Percentiles rank a stretch among this genome's conserved stretches.
Conservation (phyloP, 2,888 invertebrate genomes). For the Eristalis intricaria region DNA sequence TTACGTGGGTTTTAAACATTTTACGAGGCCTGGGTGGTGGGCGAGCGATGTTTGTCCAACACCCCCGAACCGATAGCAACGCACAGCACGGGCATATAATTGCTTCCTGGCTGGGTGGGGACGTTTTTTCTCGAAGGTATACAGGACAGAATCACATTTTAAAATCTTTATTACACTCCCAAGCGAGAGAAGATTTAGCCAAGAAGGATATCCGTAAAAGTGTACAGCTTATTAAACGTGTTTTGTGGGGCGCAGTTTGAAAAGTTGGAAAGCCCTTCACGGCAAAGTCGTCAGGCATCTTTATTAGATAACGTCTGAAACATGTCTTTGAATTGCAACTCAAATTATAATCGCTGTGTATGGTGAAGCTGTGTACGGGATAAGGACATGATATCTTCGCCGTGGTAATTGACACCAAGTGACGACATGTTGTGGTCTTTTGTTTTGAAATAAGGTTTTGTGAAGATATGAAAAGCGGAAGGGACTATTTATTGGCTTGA, state of each 20-base stretch:
- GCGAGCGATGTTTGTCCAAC: constrained; percentile 26
- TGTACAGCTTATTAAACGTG: constrained; percentile 3
- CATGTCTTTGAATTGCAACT: not conserved
- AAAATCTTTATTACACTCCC: constrained; percentile 31
- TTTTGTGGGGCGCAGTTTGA: not conserved
- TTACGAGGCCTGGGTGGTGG: constrained; percentile 25
- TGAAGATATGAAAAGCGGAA: too few relatives aligned
- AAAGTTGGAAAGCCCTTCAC: not conserved
- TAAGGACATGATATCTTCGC: not conserved
- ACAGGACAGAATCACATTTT: constrained; percentile 33
- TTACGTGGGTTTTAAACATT: constrained; percentile 61
- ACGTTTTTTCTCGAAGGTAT: not conserved
- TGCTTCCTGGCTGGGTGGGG: constrained; percentile 25
- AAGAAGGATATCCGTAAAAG: constrained; percentile 30
- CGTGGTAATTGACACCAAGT: not conserved
- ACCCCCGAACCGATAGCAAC: constrained; percentile 10
- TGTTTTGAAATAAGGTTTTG: not conserved
- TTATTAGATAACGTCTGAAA: not conserved
- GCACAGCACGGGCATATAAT: constrained; percentile 29
- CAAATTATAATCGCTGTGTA: not conserved
- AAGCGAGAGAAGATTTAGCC: constrained; percentile 23
- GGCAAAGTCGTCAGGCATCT: not conserved
- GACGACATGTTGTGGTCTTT: not conserved
- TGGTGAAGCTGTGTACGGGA: not conserved
- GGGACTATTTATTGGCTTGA: too few relatives aligned